Percentiles rank a stretch among this genome's conserved stretches.
Conservation (phyloP, 2,888 invertebrate genomes). For the Teleiodes luculella region DNA sequence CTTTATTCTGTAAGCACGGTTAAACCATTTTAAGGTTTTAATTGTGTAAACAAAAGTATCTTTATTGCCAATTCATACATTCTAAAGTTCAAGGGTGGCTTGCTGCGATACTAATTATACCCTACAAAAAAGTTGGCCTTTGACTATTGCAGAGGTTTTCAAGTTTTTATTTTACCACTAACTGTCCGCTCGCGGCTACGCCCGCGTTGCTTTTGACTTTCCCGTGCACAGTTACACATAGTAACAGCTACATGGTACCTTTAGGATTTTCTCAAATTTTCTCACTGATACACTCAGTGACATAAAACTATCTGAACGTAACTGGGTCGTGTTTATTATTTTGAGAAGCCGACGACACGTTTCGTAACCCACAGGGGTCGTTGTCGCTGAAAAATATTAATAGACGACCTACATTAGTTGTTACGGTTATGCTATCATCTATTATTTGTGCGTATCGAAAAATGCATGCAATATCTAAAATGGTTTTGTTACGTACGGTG, state of each 20-base stretch:
- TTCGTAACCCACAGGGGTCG: background rate
- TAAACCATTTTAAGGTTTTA: background rate
- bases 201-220: too few species aligned
- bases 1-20: constrained; percentile 6
- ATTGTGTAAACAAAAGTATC: background rate
- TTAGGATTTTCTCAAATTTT: background rate
- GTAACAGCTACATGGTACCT: too few species aligned
- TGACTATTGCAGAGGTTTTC: too few species aligned
- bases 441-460: too few species aligned
- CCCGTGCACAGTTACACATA: too few species aligned
- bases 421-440: too few species aligned
- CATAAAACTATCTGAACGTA: background rate
- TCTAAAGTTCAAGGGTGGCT: background rate
- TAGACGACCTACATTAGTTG: too few species aligned
- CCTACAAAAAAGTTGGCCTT: background rate
- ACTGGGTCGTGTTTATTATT: background rate
- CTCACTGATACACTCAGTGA: background rate
- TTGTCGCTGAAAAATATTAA: background rate
- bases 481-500: too few species aligned
- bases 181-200: too few species aligned
- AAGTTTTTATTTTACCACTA: too few species aligned
- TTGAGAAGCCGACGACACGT: background rate
- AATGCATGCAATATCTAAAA: too few species aligned
- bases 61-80: background rate
- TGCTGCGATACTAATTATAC: background rate